These are phyloP conservation scores for Suncus etruscus DNA, from an alignment of 2,113 vertebrate species.

Conservation along the genomic window DNA sequence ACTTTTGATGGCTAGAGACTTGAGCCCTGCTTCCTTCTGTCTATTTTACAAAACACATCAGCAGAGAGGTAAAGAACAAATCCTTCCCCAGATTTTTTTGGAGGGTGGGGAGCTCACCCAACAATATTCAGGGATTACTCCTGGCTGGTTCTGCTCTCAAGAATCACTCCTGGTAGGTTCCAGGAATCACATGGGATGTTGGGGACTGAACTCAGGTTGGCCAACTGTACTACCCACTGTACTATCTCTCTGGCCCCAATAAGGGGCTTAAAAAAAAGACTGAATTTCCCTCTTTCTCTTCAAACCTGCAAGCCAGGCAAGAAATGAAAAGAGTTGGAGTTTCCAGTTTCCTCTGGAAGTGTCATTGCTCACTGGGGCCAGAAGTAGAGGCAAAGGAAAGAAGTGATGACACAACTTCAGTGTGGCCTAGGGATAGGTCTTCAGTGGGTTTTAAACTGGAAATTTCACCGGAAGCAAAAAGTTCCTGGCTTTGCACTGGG, in stretches of 20 bases:
- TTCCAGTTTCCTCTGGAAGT: not conserved
- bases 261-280: not conserved
- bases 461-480: constrained; percentile 56
- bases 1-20: not conserved
- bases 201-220: too few species aligned
- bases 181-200: too few species aligned
- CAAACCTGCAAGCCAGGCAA: not conserved
- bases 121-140: too few species aligned
- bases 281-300: not conserved
- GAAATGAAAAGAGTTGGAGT: not conserved
- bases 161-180: too few species aligned
- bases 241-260: too few species aligned
- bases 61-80: not conserved
- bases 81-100: not conserved
- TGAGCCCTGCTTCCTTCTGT: not conserved
- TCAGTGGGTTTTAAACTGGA: constrained; percentile 45
- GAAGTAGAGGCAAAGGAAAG: not conserved
- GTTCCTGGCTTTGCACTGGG: constrained; percentile 5
- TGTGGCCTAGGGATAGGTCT: not conserved
- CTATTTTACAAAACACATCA: not conserved
- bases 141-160: too few species aligned
- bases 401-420: not conserved
- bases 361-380: not conserved
- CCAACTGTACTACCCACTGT: too few species aligned
- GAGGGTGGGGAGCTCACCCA: too few species aligned